These are phyloP conservation scores for Gavia stellata DNA, from an alignment of 2,113 vertebrate genomes.

Conservation along the genomic window DNA sequence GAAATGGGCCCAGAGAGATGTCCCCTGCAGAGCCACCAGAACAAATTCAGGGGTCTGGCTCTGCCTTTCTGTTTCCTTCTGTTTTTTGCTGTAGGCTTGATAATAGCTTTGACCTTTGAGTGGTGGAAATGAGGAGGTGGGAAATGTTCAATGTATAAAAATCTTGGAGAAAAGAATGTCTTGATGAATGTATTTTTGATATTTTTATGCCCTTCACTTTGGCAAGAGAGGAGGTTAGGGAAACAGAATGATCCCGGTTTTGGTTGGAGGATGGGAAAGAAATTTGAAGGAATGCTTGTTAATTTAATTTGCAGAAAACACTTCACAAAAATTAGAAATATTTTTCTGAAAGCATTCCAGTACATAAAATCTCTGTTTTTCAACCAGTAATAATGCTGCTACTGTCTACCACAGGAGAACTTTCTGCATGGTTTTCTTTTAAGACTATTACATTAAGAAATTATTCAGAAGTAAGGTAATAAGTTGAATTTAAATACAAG, in stretches of 20 bases:
- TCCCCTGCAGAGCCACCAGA: neutral
- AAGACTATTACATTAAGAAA: neutral
- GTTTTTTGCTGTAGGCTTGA: neutral
- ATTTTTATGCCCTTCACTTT: neutral
- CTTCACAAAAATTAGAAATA: neutral
- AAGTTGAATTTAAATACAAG: neutral
- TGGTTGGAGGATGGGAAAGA: neutral
- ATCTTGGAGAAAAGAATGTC: neutral
- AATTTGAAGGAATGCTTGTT: neutral
- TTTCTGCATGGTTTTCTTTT: neutral
- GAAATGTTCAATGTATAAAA: neutral
- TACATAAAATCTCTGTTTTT: neutral
- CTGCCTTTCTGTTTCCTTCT: neutral
- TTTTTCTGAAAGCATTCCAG: neutral
- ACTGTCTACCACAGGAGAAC: neutral
- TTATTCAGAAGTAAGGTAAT: neutral
- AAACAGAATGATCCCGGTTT: neutral
- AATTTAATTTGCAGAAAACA: neutral
- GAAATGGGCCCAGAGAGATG: neutral
- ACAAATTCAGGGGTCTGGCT: neutral
- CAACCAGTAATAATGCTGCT: neutral
- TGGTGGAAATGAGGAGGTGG: accelerated
- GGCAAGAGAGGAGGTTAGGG: neutral
- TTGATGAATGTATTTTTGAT: neutral
- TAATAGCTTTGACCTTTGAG: neutral